Base-by-base conservation (phyloP, 2,888 invertebrate species). In the Rhagonycha fulva region DNA sequence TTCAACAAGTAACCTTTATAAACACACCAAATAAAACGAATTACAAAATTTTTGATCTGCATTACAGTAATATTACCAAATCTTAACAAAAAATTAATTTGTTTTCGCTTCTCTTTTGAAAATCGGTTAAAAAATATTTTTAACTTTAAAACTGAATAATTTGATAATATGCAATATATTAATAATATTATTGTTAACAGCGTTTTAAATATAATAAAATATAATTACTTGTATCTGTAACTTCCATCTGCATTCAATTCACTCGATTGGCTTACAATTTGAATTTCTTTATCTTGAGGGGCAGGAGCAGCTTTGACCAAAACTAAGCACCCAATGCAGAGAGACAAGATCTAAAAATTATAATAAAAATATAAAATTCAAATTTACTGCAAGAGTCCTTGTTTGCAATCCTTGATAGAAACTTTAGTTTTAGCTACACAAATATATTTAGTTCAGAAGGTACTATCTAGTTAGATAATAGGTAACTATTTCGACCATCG, bases 161-260 rank as follows among this genome's bases (percentile, higher is more conserved):
- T 26, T 26, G 0, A 26, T 0, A 26, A 26, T 26, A 26, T 26
- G 5, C 26, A 26, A 26, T 26, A 7, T 7, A 26, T 19, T 19
- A 19, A 7, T 7, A 26, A 26, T 26, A 26, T 26, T 26, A 7
- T 26, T 26, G 7, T 26, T 7, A 26, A 7, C 4, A 7, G 7
- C 5, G 0, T n/a, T 14, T 7, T 14, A 23, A 2, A 0, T 62
- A 23, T 14, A 3, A 14, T 62, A 62, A 14, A 62, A 69, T 14
- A 47, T 74, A 83, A 84, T 88, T 88, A 93, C 94, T 91, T 93
- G 89, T 92, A 94, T 86, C 91, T 90, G 82, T 94, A 94, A 61
- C 93, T 91, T 77, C 94, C 94, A 86, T 94, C 94, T 1, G 93
- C 92, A 83, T 92, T 91, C 81, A 93, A 91, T 82, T 93, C 93